A percentile compares a stretch with the other conserved stretches of the same genome.
Evolutionary conservation across 2,113 vertebrate genomes (phyloP).

Genomic region (Aythya baeri): DNA sequence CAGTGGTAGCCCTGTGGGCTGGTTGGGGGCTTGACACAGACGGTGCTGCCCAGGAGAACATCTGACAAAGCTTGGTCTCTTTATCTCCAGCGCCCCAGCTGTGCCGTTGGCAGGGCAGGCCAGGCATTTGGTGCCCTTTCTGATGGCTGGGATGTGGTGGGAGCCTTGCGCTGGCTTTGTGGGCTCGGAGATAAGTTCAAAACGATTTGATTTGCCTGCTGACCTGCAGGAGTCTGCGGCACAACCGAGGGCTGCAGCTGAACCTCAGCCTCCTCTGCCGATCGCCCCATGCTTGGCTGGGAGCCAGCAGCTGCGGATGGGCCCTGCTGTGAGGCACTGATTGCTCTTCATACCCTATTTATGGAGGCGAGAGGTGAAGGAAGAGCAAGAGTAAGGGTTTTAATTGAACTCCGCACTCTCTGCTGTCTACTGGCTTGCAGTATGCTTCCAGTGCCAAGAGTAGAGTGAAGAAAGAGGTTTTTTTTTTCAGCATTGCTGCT

Average conservation of each 20-base stretch:
- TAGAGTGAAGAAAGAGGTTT: background rate
- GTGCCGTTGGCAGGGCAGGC: background rate
- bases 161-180: background rate
- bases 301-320: background rate
- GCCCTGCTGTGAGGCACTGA: background rate
- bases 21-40: background rate
- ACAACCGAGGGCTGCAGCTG: background rate
- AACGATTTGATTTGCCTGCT: background rate
- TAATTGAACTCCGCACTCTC: background rate
- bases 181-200: background rate
- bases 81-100: background rate
- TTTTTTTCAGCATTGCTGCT: background rate
- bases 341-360: background rate
- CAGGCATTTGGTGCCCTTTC: background rate
- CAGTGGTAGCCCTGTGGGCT: accelerated
- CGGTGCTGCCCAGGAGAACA: background rate
- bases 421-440: background rate
- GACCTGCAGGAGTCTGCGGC: background rate
- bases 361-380: background rate
- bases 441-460: background rate
- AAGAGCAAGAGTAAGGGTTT: background rate
- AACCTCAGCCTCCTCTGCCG: background rate
- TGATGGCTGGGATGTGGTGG: background rate
- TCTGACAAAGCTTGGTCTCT: background rate
- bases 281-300: background rate